Evolutionary conservation across 1,140 invertebrate genomes (phyloP), one percentile per base, ranked within the genome.

Genomic region (Leptoteleia sp.): DNA sequence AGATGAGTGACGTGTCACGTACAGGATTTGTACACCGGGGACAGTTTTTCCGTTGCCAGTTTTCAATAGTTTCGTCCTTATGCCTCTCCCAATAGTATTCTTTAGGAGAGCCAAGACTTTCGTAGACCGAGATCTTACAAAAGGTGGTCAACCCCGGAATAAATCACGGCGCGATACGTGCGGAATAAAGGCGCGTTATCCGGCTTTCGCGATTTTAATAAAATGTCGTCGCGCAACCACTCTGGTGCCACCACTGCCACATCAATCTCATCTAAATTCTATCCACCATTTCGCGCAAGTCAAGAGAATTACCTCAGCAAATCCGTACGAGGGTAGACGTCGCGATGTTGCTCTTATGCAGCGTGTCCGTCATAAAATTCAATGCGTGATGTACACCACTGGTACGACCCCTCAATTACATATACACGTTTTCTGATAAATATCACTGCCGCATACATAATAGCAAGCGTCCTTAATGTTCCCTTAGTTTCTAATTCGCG

Each of bases 261-360:
- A 76, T 76, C 64, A 76, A 68, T 68, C 72, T 76, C 72, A 76
- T 76, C 72, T 68, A 68, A 76, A 76, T 68, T 76, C 72, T 76
- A 76, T 67, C 72, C 72, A 40, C 37, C 61, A 40, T 76, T 67
- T 67, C 47, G 61, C 54, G 62, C 61, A 61, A 67, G 72, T 76
- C 72, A 76, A 76, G 72, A 76, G 72, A 76, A 67, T 76, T 67
- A 76, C 72, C 54, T 65, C 62, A 15, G 54, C 61, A 67, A 67
- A 67, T 76, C 62, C 61, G 61, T 65, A 17, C 61, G 61, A 52
- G 61, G 45, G 52, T 61, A 65, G 61, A 75, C 61, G 40, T 55
- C 50, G 40, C 70, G 50, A 61, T 33, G 52, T 54, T 40, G 27
- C 59, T 65, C 62, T 61, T 61, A 43, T 67, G 54, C 71, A 45